A percentile compares a stretch with the other conserved stretches of the same genome.
Conservation (phyloP, 2,888 invertebrate species). For the Pollenia angustigena region DNA sequence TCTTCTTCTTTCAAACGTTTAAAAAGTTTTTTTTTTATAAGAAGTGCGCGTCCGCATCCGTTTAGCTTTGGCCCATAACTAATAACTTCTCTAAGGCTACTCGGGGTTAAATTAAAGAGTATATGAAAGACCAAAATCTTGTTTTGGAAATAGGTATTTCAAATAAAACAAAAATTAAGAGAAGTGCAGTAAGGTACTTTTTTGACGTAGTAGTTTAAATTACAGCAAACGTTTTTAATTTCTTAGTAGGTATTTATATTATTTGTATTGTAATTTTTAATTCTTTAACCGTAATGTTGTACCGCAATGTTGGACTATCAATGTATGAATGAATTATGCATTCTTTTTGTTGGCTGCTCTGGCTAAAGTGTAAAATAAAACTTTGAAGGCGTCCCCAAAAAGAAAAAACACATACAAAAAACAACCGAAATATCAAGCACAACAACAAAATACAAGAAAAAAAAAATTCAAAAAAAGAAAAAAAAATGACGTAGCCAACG, state of each 20-base stretch:
- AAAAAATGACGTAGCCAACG: conserved; percentile 69
- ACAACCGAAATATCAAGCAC: conserved; percentile 63
- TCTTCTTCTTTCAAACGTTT: conserved; percentile 63
- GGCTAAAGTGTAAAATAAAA: conserved; percentile 69
- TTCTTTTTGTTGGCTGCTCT: conserved; percentile 70
- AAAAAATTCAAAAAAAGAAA: conserved; percentile 55
- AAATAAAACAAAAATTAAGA: background rate
- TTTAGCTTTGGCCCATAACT: conserved; percentile 73
- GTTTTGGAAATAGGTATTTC: background rate
- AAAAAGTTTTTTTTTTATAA: conserved; percentile 76
- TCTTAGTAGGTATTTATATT: conserved; percentile 36
- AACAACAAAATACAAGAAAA: conserved; percentile 39
- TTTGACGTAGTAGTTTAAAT: conserved; percentile 33
- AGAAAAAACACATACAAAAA: conserved; percentile 48
- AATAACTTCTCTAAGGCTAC: conserved; percentile 48
- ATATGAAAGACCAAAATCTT: conserved; percentile 23
- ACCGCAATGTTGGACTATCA: conserved; percentile 73
- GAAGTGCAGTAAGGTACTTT: conserved; percentile 48
- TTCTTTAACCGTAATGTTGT: conserved; percentile 66
- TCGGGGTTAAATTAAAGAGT: background rate
- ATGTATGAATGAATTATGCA: conserved; percentile 74
- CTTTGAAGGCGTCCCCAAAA: conserved; percentile 72
- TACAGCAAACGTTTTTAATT: conserved; percentile 44
- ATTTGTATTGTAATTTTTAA: conserved; percentile 23
- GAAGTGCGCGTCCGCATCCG: conserved; percentile 78